phyloP scores from a whole-genome alignment of 2,113 vertebrate genomes.

The Zapornia atra region DNA sequence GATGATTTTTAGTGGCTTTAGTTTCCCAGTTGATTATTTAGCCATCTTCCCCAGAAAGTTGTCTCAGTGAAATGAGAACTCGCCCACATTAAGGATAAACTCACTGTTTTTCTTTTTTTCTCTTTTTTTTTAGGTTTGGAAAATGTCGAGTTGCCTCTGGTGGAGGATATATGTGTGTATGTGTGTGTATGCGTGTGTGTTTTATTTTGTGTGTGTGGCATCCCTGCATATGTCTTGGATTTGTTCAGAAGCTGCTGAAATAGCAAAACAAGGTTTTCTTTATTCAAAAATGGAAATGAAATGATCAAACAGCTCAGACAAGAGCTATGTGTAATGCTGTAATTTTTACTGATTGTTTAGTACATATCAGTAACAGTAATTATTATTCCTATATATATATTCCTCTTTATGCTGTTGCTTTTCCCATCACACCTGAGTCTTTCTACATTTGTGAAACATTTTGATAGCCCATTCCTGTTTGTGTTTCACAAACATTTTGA shows the following conservation, averaged over 20 bases:
- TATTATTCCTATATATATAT: not conserved
- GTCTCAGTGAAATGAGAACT: conserved; percentile 35
- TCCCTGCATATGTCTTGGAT: conserved; percentile 51
- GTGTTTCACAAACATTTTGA: conserved; percentile 18
- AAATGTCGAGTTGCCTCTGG: conserved; percentile 24
- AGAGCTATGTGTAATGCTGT: not conserved
- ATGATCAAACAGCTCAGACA: not conserved
- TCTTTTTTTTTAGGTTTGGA: not conserved
- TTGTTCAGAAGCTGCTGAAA: conserved; percentile 21
- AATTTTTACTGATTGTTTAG: not conserved
- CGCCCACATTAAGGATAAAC: conserved; percentile 42
- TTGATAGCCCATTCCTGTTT: not conserved
- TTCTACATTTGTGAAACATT: not conserved
- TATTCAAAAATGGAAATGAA: conserved; percentile 38
- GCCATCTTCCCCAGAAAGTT: conserved; percentile 28
- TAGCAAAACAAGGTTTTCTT: conserved; percentile 39
- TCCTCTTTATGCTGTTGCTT: not conserved
- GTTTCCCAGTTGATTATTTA: conserved; percentile 22
- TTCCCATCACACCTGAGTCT: not conserved
- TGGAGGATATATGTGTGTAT: conserved; percentile 4
- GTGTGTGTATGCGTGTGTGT: not conserved
- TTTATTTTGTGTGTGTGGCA: conserved; percentile 40
- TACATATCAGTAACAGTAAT: not conserved
- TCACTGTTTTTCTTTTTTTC: not conserved
- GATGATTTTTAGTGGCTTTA: not conserved